These are phyloP conservation scores for Asteroscopus sphinx DNA, from an alignment of 2,888 invertebrate species.

Conservation along the genomic window DNA sequence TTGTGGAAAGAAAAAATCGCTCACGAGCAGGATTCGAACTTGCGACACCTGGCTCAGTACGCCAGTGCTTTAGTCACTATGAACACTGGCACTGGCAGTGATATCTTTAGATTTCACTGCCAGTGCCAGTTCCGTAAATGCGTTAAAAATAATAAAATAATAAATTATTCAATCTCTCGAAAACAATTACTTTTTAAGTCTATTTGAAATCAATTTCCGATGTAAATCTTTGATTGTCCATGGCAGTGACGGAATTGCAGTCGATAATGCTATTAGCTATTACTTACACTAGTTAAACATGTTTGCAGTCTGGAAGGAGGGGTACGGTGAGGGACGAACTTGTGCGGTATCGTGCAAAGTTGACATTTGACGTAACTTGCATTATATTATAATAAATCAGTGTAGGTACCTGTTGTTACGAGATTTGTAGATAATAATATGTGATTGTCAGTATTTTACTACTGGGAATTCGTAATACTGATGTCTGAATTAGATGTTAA, in stretches of 20 bases:
- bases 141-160: too few species aligned
- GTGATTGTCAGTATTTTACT: not conserved
- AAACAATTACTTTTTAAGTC: constrained; percentile 26
- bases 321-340: constrained; percentile 69
- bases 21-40: too few species aligned
- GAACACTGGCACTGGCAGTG: too few species aligned
- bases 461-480: too few species aligned
- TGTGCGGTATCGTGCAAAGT: constrained; percentile 71
- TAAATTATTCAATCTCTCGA: not conserved
- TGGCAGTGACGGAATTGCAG: constrained; percentile 63
- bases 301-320: constrained; percentile 69
- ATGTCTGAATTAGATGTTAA: too few species aligned
- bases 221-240: constrained; percentile 51
- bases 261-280: constrained; percentile 83
- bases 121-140: too few species aligned
- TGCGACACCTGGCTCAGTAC: too few species aligned
- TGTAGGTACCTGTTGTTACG: constrained; percentile 52
- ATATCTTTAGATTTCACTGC: too few species aligned
- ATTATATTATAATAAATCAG: constrained; percentile 12
- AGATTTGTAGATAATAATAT: constrained; percentile 31
- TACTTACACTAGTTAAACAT: constrained; percentile 73
- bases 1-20: too few species aligned
- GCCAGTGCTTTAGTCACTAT: too few species aligned
- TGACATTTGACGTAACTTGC: constrained; percentile 56
- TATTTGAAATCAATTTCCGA: constrained; percentile 42